Evolutionary conservation across 2,113 vertebrate species (phyloP).

Genomic region (Corydoras maculifer): DNA sequence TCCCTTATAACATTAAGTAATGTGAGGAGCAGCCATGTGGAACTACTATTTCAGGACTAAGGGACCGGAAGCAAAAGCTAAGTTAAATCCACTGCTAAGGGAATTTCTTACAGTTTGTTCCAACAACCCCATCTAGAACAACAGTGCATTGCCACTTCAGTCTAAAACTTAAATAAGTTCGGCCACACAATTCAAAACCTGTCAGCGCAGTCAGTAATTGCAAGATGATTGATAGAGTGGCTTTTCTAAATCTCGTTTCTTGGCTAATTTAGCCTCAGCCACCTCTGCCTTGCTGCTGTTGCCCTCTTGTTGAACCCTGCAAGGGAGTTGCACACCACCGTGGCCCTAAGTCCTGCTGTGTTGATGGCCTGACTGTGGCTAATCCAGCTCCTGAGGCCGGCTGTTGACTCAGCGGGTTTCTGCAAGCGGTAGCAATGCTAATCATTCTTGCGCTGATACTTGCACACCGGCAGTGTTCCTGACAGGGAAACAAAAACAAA

Average conservation of each 20-base stretch:
- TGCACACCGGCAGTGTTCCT: slow-evolving; percentile 26
- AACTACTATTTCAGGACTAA: too few relatives aligned
- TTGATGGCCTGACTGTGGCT: slow-evolving; percentile 34
- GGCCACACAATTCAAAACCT: slow-evolving; percentile 63
- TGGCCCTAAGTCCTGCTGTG: slow-evolving; percentile 28
- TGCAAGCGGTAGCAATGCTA: slow-evolving; percentile 44
- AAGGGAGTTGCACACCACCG: slow-evolving; percentile 50
- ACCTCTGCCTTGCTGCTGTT: slow-evolving; percentile 69
- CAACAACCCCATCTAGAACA: neutral
- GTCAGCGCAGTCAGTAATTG: slow-evolving; percentile 65
- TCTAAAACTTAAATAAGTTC: slow-evolving; percentile 63
- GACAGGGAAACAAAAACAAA: neutral
- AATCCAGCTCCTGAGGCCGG: slow-evolving; percentile 46
- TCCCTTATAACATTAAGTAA: neutral
- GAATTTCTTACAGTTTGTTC: too few relatives aligned
- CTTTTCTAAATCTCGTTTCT: slow-evolving; percentile 61
- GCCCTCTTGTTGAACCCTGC: slow-evolving; percentile 63
- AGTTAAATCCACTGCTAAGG: too few relatives aligned
- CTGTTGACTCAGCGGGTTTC: slow-evolving; percentile 52
- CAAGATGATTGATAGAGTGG: slow-evolving; percentile 66
- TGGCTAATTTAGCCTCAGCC: slow-evolving; percentile 47
- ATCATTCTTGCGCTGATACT: slow-evolving; percentile 45
- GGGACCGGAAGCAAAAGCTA: too few relatives aligned
- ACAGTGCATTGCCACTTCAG: slow-evolving; percentile 49
- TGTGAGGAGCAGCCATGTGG: neutral